Base-by-base conservation (phyloP, 2,113 vertebrate species). In the Passer domesticus region DNA sequence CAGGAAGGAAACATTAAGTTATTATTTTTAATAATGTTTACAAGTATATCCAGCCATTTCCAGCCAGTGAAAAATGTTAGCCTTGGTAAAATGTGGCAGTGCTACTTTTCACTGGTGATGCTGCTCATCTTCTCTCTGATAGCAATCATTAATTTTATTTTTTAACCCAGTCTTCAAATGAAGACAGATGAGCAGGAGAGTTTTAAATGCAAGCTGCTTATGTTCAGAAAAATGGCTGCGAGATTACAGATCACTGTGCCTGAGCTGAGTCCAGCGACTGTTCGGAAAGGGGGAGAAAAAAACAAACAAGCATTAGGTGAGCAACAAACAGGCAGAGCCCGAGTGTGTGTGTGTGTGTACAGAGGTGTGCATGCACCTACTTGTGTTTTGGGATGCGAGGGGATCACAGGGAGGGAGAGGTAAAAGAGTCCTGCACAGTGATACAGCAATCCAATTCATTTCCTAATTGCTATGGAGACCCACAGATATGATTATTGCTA, bases 11-110 rank as follows among this genome's bases (percentile, higher is more conserved):
- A 98, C 98, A 98, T 99, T 98, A 98, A 98, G 98, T 98, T 98
- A 99, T 99, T 99, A 98, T 99, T 99, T 99, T 98, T 99, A 99
- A 99, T 99, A 99, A 98, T 98, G 98, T 99, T 99, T 99, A 99
- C 98, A 99, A 98, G 98, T 98, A 98, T 98, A 98, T 98, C 98
- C 98, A 98, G 98, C 98, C 98, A 98, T 98, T 98, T 99, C 98
- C 98, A 98, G 98, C 97, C 95, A 55, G 98, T 99, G 98, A 99
- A 98, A 98, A 98, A 99, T 99, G 98, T 98, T 98, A 98, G 98
- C 98, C 98, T 98, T 98, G 98, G 98, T 96, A 96, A 96, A 97
- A 98, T 98, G 97, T 98, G 98, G 98, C 98, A 99, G 98, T 97
- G 96, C 98, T 98, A 98, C 98, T 98, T 98, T 98, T 99, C 98